Evolutionary conservation across 1,140 invertebrate species (phyloP), one percentile per base, ranked within the genome.

Genomic region (Drosophila bocki): DNA sequence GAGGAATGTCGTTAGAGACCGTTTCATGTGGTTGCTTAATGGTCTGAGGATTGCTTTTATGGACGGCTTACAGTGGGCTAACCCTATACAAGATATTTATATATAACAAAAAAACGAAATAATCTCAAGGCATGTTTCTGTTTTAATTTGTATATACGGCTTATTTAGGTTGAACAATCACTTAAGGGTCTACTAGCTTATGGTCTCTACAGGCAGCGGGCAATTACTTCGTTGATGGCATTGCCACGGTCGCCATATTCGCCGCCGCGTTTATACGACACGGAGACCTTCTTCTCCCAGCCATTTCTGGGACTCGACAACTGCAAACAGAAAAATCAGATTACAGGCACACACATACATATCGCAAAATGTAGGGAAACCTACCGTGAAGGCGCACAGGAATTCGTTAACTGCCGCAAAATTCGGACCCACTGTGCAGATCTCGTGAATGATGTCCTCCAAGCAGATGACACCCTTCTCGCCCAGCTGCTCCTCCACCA

Each of bases 381-480:
- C 56, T 32, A 93, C 90, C 58, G 45, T 54, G 62, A 93, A 93
- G 5, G 91, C 32, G 39, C 86, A 90, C 19, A 93, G 56, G 12
- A 92, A 91, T 4, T 79, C 19, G 7, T 63, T 82, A 0, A 93
- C 82, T 1, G 78, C 80, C 7, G 67, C 77, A 35, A 93, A 93
- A 44, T 93, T 93, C 0, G 85, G 80, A 4, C 91, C 91, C 19
- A 93, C 92, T 17, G 92, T 93, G n/a, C 74, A 91, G 37, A 93
- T 86, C 63, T 93, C 92, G 56, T 93, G 92, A 7, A 93, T 91
- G n/a, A 93, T 91, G 60, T 93, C 92, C 62, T 93, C 92, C 65
- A 93, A 62, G 50, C 93, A 92, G 57, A 92, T 93, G 7, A 93
- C 74, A 37, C 91, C 92, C 44, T 90, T 80, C 1, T 92, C 81